phyloP scores from a whole-genome alignment of 2,888 invertebrate species.

The Orchesellides sinensis region DNA sequence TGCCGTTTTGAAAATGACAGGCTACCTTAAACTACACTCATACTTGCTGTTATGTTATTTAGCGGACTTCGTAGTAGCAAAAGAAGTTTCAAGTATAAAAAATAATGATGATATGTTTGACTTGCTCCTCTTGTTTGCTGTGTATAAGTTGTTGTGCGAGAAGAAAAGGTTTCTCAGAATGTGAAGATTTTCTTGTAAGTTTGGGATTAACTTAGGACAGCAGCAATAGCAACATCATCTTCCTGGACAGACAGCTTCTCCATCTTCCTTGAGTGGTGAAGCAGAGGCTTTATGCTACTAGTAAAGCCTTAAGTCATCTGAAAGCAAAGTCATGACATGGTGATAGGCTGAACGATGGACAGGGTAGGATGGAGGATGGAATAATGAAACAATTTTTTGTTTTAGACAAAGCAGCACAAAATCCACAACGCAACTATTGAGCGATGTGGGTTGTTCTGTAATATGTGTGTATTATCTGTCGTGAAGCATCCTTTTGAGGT shows the following conservation, averaged over 20 bases:
- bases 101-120: no score
- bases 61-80: no score
- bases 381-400: slow-evolving; percentile 9
- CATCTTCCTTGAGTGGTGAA: slow-evolving; percentile 20
- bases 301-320: slow-evolving; percentile 26
- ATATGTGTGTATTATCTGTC: not conserved
- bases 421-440: not conserved
- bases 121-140: no score
- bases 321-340: slow-evolving; percentile 3
- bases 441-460: not conserved
- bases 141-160: no score
- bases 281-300: slow-evolving; percentile 21
- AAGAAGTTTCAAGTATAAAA: no score
- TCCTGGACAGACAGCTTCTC: slow-evolving; percentile 5
- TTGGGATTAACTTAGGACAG: slow-evolving; percentile 38
- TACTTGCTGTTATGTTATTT: no score
- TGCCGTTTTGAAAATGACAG: no score
- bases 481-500: not conserved
- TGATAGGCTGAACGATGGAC: slow-evolving; percentile 45
- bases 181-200: slow-evolving; percentile 50
- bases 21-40: no score
- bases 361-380: slow-evolving; percentile 5
- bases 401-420: not conserved
- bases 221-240: slow-evolving; percentile 19
- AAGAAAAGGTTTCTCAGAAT: slow-evolving; percentile 2